Conservation (phyloP, 2,797 vertebrate genomes). For the Potorous gilbertii region DNA sequence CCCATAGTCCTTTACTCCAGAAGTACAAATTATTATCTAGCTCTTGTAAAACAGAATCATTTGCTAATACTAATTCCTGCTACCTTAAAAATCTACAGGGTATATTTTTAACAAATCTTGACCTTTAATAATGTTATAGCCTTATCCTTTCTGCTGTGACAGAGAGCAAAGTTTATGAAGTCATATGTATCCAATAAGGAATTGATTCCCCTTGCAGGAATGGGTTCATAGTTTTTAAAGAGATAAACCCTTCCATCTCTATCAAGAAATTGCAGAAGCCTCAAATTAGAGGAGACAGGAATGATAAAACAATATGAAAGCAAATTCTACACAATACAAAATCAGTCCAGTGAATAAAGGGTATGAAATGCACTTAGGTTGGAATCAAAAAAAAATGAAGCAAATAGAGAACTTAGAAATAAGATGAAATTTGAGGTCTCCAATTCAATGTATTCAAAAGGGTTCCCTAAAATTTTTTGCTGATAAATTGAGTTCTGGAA, state of each 20-base stretch:
- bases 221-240: neutral
- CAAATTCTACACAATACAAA: neutral
- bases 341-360: neutral
- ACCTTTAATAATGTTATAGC: constrained; percentile 57
- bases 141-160: constrained; percentile 8
- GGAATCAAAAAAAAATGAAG: neutral
- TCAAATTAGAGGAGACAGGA: neutral
- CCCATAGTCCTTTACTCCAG: neutral
- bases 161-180: constrained; percentile 57
- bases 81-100: constrained; percentile 59
- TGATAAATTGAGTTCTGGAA: neutral
- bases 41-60: constrained; percentile 19
- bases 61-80: constrained; percentile 56
- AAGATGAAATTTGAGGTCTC: neutral
- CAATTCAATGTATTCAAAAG: constrained; percentile 39
- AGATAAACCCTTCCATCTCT: neutral
- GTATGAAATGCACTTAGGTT: neutral
- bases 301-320: neutral
- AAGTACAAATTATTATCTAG: neutral
- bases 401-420: neutral
- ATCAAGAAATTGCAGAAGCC: neutral
- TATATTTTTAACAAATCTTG: constrained; percentile 67
- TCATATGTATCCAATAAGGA: constrained; percentile 48
- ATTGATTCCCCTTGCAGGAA: constrained; percentile 16
- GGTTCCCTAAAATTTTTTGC: neutral